Evolutionary conservation across 2,888 invertebrate genomes (phyloP).

Genomic region (Shargacucullia verbasci): DNA sequence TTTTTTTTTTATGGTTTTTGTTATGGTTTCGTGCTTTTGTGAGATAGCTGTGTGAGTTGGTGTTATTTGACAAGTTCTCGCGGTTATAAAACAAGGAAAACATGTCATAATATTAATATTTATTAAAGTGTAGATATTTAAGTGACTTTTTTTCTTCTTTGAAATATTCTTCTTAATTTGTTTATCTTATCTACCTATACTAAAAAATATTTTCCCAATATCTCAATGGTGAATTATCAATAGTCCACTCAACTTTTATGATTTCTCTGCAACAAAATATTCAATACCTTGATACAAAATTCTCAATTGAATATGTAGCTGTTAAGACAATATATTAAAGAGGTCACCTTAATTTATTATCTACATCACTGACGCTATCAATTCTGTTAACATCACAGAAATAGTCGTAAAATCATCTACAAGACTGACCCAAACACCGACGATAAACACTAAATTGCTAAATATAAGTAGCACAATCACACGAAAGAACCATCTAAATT

Average conservation of each 20-base stretch:
- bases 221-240: too few species aligned
- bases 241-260: neutral
- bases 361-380: slow-evolving; percentile 39
- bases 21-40: slow-evolving; percentile 14
- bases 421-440: slow-evolving; percentile 24
- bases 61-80: slow-evolving; percentile 10
- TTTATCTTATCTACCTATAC: too few species aligned
- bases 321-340: slow-evolving; percentile 34
- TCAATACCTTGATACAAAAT: slow-evolving; percentile 14
- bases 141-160: too few species aligned
- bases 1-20: slow-evolving; percentile 23
- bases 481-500: slow-evolving; percentile 16
- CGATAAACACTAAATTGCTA: slow-evolving; percentile 21
- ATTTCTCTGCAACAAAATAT: slow-evolving; percentile 21
- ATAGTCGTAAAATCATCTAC: slow-evolving; percentile 37
- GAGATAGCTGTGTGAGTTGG: slow-evolving; percentile 22
- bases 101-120: too few species aligned
- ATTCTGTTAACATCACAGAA: slow-evolving; percentile 36
- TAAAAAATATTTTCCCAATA: too few species aligned
- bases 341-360: slow-evolving; percentile 55
- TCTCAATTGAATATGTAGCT: slow-evolving; percentile 32
- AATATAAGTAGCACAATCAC: slow-evolving; percentile 20
- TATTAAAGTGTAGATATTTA: too few species aligned
- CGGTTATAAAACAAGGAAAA: slow-evolving; percentile 10
- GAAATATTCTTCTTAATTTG: too few species aligned